Percentiles rank a stretch among this genome's conserved stretches.
Evolutionary conservation across 2,797 vertebrate species (phyloP).

Genomic region (Gymnothorax javanicus): DNA sequence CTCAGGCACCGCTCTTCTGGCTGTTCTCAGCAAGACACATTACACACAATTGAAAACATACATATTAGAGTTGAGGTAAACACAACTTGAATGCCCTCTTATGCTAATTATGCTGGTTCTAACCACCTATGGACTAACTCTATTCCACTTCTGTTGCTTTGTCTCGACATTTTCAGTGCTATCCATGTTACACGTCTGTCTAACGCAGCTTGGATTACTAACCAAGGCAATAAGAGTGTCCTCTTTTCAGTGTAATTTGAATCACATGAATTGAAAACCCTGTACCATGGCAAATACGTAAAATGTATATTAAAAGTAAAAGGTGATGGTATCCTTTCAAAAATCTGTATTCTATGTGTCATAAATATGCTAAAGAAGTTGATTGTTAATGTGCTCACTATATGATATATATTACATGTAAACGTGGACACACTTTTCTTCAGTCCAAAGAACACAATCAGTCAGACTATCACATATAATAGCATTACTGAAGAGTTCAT

Average conservation of each 20-base stretch:
- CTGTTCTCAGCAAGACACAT: slow-evolving; percentile 65
- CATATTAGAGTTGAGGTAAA: slow-evolving; percentile 76
- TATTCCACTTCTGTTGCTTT: neutral
- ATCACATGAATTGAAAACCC: neutral
- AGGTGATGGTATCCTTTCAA: too few species aligned
- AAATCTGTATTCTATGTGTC: too few species aligned
- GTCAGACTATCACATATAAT: too few species aligned
- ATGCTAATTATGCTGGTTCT: slow-evolving; percentile 37
- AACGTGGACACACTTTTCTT: too few species aligned
- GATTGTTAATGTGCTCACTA: too few species aligned
- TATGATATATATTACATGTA: too few species aligned
- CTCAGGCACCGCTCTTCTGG: slow-evolving; percentile 66
- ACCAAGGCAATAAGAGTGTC: slow-evolving; percentile 35
- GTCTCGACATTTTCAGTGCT: neutral
- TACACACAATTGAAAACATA: slow-evolving; percentile 72
- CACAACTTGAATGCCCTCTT: slow-evolving; percentile 48
- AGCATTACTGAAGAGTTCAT: too few species aligned
- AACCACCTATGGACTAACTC: slow-evolving; percentile 29
- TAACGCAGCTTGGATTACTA: neutral
- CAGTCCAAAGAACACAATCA: too few species aligned
- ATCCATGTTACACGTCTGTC: slow-evolving; percentile 17
- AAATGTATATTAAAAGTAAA: too few species aligned
- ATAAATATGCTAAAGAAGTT: too few species aligned
- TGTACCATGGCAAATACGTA: neutral
- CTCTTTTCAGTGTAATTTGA: slow-evolving; percentile 14